Evolutionary conservation across 2,797 vertebrate genomes (phyloP), one percentile per base, ranked within the genome.

Genomic region (Avahi laniger): DNA sequence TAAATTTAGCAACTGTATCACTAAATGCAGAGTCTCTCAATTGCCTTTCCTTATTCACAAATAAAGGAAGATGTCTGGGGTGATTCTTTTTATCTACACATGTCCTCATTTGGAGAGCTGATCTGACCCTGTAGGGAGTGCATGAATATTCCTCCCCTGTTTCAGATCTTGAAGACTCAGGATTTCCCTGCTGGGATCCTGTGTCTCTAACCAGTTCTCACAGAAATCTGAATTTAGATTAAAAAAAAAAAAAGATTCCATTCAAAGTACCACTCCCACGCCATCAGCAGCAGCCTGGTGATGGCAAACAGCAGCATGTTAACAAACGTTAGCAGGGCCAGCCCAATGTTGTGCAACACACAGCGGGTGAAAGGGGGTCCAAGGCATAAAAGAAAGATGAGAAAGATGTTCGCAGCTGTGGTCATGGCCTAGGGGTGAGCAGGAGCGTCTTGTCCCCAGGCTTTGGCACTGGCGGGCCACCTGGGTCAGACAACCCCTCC

Each of bases 181-280:
- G 43, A 48, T 63, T 92, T 95, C 15, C 41, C 65, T 86, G 73
- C 28, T 70, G 50, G 65, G 46, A 93, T 48, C 30, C 63, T 75
- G n/a, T 48, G 14, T 70, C 15, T 35, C 59, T 76, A 57, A 50
- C 26, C 20, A 70, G 7, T 91, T 93, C 30, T 95, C 52, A 78
- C 1, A 93, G 43, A 92, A 63, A 96, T 59, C 13, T 85, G n/a
- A 95, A 93, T 59, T 91, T 72, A 88, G 61, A 73, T 83, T 1
- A 13, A 30, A 72, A 87, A 35, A 48, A 76, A 83, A 50, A 75
- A 20, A 67, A 89, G 13, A 33, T 89, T 87, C 13, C 33, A 89
- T 61, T 87, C 43, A 52, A 78, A 57, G 22, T 33, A 67, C 24
- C 83, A 91, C 22, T 4, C 26, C 33, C 18, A 38, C 46, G 75